A percentile compares a stretch with the other conserved stretches of the same genome.
Evolutionary conservation across 2,888 invertebrate species (phyloP).

Genomic region (Leptopterna dolabrata): DNA sequence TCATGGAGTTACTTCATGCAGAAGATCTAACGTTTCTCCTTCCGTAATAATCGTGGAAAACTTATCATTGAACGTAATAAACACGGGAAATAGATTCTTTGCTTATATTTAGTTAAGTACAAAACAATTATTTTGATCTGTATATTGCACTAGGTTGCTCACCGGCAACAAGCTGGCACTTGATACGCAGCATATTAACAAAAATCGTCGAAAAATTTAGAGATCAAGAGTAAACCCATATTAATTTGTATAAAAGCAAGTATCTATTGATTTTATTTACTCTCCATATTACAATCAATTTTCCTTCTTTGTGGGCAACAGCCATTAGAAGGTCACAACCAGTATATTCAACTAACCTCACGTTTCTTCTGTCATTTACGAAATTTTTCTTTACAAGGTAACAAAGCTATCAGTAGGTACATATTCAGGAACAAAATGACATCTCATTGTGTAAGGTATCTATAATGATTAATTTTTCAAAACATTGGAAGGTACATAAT

Average conservation of each 20-base stretch:
- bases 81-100: not conserved
- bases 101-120: not conserved
- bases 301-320: too few relatives aligned
- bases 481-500: too few relatives aligned
- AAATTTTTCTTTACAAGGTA: not conserved
- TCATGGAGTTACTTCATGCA: not conserved
- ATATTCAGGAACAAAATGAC: not conserved
- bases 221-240: too few relatives aligned
- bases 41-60: not conserved
- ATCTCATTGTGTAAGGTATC: too few relatives aligned
- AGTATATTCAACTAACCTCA: not conserved
- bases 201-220: too few relatives aligned
- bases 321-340: not conserved
- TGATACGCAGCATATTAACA: not conserved
- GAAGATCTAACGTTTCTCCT: not conserved
- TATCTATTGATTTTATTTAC: too few relatives aligned
- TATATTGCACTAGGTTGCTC: not conserved
- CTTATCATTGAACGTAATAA: not conserved
- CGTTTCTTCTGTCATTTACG: not conserved
- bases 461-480: too few relatives aligned
- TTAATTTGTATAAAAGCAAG: not conserved
- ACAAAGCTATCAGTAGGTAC: not conserved
- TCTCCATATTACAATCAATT: too few relatives aligned
- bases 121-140: slow-evolving; percentile 23
- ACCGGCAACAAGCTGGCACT: not conserved